Conservation (phyloP, 2,888 invertebrate species). For the Acanthosoma haemorrhoidale region DNA sequence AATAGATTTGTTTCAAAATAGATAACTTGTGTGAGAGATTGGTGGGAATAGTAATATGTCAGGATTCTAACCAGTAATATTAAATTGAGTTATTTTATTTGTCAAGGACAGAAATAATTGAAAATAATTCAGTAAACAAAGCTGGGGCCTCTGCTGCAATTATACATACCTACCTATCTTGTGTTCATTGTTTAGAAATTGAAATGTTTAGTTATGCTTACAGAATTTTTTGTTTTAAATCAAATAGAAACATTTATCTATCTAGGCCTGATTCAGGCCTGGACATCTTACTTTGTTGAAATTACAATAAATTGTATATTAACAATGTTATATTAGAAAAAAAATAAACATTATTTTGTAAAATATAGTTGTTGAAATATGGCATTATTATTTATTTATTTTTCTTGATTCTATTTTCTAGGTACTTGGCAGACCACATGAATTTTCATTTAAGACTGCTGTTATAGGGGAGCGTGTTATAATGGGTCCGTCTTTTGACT, state of each 20-base stretch:
- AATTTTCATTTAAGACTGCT: too few species aligned
- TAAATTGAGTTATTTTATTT: background rate
- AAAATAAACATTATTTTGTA: constrained; percentile 36
- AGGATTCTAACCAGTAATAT: background rate
- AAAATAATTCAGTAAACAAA: background rate
- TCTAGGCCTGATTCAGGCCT: background rate
- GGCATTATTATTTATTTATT: background rate
- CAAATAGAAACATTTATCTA: background rate
- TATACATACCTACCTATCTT: background rate
- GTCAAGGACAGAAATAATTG: background rate
- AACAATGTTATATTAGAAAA: constrained; percentile 34
- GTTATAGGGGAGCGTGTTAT: too few species aligned
- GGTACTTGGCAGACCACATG: too few species aligned
- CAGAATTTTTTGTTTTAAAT: background rate
- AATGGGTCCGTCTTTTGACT: too few species aligned
- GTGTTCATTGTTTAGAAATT: background rate
- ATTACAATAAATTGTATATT: constrained; percentile 31
- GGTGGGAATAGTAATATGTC: background rate
- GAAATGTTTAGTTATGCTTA: background rate
- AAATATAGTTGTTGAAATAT: constrained; percentile 19
- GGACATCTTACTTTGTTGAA: constrained; percentile 12
- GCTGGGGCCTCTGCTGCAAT: background rate
- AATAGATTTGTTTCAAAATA: background rate
- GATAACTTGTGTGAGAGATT: background rate
- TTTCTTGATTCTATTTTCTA: too few species aligned